These are phyloP conservation scores for Montipora foliosa DNA, from an alignment of 64 coral and sea anemone species.

Conservation along the genomic window DNA sequence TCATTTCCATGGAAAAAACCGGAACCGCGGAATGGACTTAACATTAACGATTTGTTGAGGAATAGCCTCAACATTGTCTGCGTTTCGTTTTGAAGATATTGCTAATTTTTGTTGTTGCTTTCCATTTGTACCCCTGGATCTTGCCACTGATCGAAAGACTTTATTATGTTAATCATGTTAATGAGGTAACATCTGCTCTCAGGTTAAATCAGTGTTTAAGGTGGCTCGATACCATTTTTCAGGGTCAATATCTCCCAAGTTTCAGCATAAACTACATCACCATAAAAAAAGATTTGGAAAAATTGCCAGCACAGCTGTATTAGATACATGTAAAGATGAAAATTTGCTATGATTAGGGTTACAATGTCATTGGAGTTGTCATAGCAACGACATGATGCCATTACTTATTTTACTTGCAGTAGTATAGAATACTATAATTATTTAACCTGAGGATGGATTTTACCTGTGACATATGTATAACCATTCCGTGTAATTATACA, in stretches of 20 bases:
- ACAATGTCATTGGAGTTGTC: constrained; percentile 4
- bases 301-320: constrained; percentile 11
- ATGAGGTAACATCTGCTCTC: constrained; percentile 10
- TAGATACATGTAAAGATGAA: background rate
- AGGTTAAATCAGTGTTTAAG: constrained; percentile 13
- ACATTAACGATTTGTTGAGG: too few relatives aligned
- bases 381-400: constrained; percentile 11
- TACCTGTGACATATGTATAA: constrained; percentile 12
- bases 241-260: constrained; percentile 2
- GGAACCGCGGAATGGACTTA: too few relatives aligned
- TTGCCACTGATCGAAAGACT: background rate
- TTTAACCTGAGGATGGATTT: constrained; percentile 18
- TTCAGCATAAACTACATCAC: background rate
- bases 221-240: background rate
- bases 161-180: constrained; percentile 6
- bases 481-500: background rate
- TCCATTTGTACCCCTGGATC: too few relatives aligned
- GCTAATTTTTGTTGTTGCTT: too few relatives aligned
- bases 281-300: constrained; percentile 15
- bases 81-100: too few relatives aligned
- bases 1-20: too few relatives aligned
- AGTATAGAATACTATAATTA: constrained; percentile 21
- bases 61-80: too few relatives aligned
- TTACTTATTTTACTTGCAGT: constrained; percentile 10
- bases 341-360: background rate